Conservation (phyloP, 2,113 vertebrate genomes). For the Dicaeum eximium region DNA sequence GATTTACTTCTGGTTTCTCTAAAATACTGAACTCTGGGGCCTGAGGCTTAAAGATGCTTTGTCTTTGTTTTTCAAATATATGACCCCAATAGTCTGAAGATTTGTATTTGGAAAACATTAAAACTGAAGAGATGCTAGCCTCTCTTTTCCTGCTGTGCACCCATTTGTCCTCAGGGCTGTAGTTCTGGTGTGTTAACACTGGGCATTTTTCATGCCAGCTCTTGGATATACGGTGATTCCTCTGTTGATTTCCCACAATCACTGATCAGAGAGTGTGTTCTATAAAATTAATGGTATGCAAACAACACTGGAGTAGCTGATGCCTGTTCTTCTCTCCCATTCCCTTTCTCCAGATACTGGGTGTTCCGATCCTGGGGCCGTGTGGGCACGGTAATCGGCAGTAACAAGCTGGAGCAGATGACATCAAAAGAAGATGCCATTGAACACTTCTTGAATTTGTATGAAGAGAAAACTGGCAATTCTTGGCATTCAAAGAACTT, state of each 20-base stretch:
- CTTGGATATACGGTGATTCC: not conserved
- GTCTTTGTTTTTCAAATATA: not conserved
- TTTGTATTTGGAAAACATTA: not conserved
- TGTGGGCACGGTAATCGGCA: conserved; percentile 93
- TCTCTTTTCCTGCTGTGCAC: not conserved
- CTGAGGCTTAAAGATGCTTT: not conserved
- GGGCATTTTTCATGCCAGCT: not conserved
- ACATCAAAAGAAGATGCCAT: conserved; percentile 89
- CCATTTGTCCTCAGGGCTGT: not conserved
- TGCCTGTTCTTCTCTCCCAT: not conserved
- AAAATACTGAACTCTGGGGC: not conserved
- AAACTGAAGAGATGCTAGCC: not conserved
- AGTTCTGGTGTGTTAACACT: not conserved
- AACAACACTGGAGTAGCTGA: not conserved
- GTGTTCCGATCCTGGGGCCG: conserved; percentile 98
- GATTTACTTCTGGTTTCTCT: not conserved
- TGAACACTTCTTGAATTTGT: conserved; percentile 90
- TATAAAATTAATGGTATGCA: not conserved
- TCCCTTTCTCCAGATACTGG: conserved; percentile 83
- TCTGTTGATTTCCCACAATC: not conserved
- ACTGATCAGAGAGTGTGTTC: not conserved
- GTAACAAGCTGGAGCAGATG: conserved; percentile 95
- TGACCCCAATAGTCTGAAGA: not conserved
- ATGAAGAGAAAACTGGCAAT: conserved; percentile 96
- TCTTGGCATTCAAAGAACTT: conserved; percentile 89